Base-by-base conservation (phyloP, 2,113 vertebrate genomes). In the Sturnus vulgaris region DNA sequence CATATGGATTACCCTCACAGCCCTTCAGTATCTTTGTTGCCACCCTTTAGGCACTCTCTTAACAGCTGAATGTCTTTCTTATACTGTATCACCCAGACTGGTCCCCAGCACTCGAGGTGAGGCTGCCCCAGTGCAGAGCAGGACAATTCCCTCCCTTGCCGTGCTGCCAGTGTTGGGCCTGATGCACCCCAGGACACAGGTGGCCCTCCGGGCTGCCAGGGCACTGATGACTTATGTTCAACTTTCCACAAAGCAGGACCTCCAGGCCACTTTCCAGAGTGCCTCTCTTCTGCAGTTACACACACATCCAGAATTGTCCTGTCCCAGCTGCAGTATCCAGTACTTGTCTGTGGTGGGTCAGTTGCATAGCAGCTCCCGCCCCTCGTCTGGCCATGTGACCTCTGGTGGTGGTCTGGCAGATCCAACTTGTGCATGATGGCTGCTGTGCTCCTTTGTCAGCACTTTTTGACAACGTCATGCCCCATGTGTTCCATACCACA, bases 121-220 rank as follows among this genome's bases (percentile, higher is more conserved):
- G 52, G 37, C 86, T 0, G 0, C 27, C 15, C 19, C 31, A 42
- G 50, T 0, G 6, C 42, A 66, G 60, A 73, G 37, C 0, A 0
- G 60, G 60, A 73, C 37, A 39, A 14, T 73, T 27, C 22, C 28
- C 23, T 88, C 37, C 27, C 37, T 24, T 5, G 10, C 13, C 68
- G 0, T 0, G 15, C 60, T 46, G 50, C 15, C 25, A 27, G 19
- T 28, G 50, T 27, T 52, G 50, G 15, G 27, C 25, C 69, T 75
- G 46, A n/a, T 60, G 53, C 28, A 0, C 7, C 16, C 2, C 28
- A 53, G 46, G 20, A 40, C 39, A 68, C 0, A 1, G 11, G 6
- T 40, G 60, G 9, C 24, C 7, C 23, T 68, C 7, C 39, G 39
- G 39, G 10, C 33, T 52, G 20, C 39, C 46, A 53, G 60, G 28